Evolutionary conservation across 2,797 vertebrate species (phyloP), one percentile per base, ranked within the genome.

Genomic region (Microtus californicus): DNA sequence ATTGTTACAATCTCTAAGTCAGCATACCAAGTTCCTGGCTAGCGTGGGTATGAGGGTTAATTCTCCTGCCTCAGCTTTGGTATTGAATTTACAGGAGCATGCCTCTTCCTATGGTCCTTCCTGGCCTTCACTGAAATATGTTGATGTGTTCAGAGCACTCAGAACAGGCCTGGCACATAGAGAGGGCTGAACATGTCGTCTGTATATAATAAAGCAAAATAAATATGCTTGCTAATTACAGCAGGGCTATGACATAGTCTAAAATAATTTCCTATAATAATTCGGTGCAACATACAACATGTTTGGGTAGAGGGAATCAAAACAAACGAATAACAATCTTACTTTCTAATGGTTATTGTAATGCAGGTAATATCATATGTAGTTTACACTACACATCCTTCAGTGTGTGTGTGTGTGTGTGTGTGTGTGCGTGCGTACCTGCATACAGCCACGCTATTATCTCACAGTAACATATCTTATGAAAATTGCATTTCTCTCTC

Each of bases 401-500:
- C 82, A 85, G 43, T 56, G n/a, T 37, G 12, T 56, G 34, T 56
- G 10, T 25, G 34, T 17, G 27, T 54, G 9, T 23, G 31, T 21
- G 77, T 37, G 21, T 14, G 17, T 54, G 34, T 37, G n/a, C 17
- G 14, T 29, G 2, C 21, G 15, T 45, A 40, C 12, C 15, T 45
- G 37, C 7, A 0, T 21, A 65, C n/a, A 40, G 40, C 51, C 29
- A 76, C 0, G 34, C 31, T 19, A 1, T 61, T 34, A 23, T 73
- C 61, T 90, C 48, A 51, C 10, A 11, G 63, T 88, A 81, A 40
- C 14, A 67, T 23, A 74, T 91, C 90, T 82, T 93, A 85, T 63
- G 54, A 65, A 96, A 94, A 69, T 63, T 19, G 1, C 77, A 73
- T 78, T 96, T 94, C 80, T 95, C 67, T 54, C 94, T 95, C 96